phyloP scores from a whole-genome alignment of 2,113 vertebrate species.

The Sturnira hondurensis region DNA sequence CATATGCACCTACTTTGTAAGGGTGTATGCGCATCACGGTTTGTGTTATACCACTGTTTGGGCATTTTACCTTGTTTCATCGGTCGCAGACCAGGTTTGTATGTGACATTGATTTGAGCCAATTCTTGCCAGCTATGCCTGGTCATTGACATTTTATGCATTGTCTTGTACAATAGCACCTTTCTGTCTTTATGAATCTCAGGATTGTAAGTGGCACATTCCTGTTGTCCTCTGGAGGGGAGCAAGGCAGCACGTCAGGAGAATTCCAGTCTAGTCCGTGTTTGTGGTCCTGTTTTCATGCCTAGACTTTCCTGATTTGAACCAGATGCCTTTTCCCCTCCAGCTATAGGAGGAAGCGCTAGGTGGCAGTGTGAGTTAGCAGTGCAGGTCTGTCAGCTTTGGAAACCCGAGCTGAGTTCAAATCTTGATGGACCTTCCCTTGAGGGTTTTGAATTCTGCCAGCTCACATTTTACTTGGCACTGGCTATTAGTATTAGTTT shows the following conservation, averaged over 20 bases:
- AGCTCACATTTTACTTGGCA: conserved; percentile 69
- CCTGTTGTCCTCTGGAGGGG: conserved; percentile 33
- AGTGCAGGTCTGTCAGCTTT: conserved; percentile 60
- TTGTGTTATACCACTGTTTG: not conserved
- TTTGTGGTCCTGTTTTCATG: conserved; percentile 76
- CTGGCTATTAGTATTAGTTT: conserved; percentile 25
- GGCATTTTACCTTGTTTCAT: conserved; percentile 11
- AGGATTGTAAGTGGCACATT: not conserved
- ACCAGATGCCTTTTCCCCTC: conserved; percentile 69
- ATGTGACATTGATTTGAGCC: not conserved
- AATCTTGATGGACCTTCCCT: conserved; percentile 66
- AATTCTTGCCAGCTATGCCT: not conserved
- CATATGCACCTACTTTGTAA: not conserved
- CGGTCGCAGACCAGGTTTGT: not conserved
- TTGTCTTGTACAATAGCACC: conserved; percentile 32
- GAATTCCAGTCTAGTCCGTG: conserved; percentile 60
- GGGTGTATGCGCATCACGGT: not conserved
- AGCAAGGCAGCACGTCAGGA: conserved; percentile 41
- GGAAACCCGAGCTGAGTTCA: conserved; percentile 70
- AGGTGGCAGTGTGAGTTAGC: conserved; percentile 74
- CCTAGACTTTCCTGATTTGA: conserved; percentile 82
- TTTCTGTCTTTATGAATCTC: conserved; percentile 27
- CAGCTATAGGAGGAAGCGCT: conserved; percentile 67
- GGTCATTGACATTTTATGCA: not conserved
- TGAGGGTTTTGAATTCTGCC: conserved; percentile 72